These are phyloP conservation scores for Drosophila mauritiana DNA, from an alignment of 1,140 invertebrate species.

Conservation along the genomic window DNA sequence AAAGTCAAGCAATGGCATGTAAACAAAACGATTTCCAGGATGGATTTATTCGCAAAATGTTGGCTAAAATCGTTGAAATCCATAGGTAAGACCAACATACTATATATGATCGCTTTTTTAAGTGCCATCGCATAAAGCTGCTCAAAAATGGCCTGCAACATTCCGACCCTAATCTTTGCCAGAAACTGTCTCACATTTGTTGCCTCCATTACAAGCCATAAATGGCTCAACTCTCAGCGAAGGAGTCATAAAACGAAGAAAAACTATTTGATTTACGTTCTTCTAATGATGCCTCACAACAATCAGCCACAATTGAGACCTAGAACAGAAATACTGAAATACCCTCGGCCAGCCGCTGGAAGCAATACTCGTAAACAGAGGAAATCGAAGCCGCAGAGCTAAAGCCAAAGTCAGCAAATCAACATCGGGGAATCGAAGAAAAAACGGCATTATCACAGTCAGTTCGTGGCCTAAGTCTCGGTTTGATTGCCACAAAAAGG, in stretches of 20 bases:
- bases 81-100: too few relatives aligned
- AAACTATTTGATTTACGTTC: constrained; percentile 74
- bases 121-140: neutral
- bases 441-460: constrained; percentile 41
- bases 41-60: too few relatives aligned
- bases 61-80: too few relatives aligned
- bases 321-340: constrained; percentile 33
- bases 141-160: constrained; percentile 9
- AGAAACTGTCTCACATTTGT: constrained; percentile 9
- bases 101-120: neutral
- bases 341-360: constrained; percentile 1
- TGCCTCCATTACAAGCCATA: constrained; percentile 26
- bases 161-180: constrained; percentile 22
- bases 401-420: constrained; percentile 24
- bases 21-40: constrained; percentile 16
- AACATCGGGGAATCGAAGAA: constrained; percentile 19
- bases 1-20: constrained; percentile 26
- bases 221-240: constrained; percentile 34
- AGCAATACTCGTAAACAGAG: constrained; percentile 29
- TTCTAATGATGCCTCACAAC: constrained; percentile 75
- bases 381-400: constrained; percentile 46
- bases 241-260: constrained; percentile 38
- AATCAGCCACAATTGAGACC: constrained; percentile 64
- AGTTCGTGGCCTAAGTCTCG: constrained; percentile 67
- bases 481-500: constrained; percentile 50